phyloP scores from a whole-genome alignment of 2,797 vertebrate genomes.

The Sebastes jordani region DNA sequence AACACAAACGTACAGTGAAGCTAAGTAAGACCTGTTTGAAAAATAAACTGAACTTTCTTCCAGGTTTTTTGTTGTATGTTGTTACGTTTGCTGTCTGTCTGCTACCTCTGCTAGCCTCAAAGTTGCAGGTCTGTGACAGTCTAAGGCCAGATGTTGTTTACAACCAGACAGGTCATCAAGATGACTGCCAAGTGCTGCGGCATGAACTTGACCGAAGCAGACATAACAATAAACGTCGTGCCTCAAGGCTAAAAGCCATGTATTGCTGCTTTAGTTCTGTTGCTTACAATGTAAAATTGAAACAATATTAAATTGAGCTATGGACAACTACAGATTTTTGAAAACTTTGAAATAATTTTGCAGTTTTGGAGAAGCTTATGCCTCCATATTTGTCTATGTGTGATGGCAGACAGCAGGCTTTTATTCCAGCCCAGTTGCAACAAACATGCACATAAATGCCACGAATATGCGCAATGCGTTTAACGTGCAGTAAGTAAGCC shows the following conservation, averaged over 20 bases:
- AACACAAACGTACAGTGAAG: not conserved
- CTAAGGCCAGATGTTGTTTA: conserved; percentile 7
- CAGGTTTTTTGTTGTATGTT: not conserved
- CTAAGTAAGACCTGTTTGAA: not conserved
- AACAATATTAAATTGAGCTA: not conserved
- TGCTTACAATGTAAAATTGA: not conserved
- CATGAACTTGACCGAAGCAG: conserved; percentile 20
- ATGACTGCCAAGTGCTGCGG: conserved; percentile 1
- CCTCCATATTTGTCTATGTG: not conserved
- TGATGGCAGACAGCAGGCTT: no score
- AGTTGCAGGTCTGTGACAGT: not conserved
- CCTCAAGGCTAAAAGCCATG: not conserved
- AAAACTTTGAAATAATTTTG: not conserved
- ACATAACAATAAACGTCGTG: conserved; percentile 5
- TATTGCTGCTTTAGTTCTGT: not conserved
- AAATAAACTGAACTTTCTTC: not conserved
- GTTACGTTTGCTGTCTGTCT: not conserved
- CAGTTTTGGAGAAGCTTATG: not conserved
- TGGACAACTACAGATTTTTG: not conserved
- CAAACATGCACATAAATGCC: no score
- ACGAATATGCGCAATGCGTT: fast-evolving
- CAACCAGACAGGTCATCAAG: not conserved
- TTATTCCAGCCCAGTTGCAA: no score
- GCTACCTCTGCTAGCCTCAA: not conserved
- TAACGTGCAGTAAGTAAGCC: fast-evolving